These are phyloP conservation scores for Eubasilissa splendida DNA, from an alignment of 2,888 invertebrate genomes.

Conservation along the genomic window DNA sequence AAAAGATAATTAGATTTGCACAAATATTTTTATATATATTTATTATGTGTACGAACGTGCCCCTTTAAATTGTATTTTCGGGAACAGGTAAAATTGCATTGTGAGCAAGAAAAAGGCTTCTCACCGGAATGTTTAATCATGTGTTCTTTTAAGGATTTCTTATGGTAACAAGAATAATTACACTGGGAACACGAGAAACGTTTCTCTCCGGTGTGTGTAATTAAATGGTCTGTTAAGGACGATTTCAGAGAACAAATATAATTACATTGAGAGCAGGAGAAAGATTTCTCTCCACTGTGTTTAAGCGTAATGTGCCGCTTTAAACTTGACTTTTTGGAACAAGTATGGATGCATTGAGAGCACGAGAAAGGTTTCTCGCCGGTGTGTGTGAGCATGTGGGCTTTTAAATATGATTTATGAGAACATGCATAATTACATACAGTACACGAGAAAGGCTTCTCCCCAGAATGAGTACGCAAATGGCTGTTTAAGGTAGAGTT, in stretches of 20 bases:
- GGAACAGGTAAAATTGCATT: background rate
- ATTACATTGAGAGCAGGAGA: no score
- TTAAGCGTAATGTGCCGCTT: no score
- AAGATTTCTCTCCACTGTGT: no score
- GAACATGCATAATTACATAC: background rate
- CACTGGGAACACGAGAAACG: no score
- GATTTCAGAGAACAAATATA: no score
- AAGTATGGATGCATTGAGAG: background rate
- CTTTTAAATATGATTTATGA: background rate
- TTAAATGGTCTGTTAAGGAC: no score
- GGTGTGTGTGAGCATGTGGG: background rate
- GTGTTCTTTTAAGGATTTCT: background rate
- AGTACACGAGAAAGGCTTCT: background rate
- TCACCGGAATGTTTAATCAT: background rate
- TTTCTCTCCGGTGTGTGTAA: no score
- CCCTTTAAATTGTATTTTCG: no score
- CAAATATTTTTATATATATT: no score
- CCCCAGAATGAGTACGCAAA: background rate
- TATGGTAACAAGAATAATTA: no score
- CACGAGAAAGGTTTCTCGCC: background rate
- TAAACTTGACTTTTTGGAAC: background rate
- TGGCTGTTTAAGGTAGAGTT: background rate
- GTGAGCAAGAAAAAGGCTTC: constrained; percentile 9
- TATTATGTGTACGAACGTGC: no score
- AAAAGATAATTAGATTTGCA: no score